Conservation (phyloP, 2,888 invertebrate genomes). For the Drosophila fulvimacula region DNA sequence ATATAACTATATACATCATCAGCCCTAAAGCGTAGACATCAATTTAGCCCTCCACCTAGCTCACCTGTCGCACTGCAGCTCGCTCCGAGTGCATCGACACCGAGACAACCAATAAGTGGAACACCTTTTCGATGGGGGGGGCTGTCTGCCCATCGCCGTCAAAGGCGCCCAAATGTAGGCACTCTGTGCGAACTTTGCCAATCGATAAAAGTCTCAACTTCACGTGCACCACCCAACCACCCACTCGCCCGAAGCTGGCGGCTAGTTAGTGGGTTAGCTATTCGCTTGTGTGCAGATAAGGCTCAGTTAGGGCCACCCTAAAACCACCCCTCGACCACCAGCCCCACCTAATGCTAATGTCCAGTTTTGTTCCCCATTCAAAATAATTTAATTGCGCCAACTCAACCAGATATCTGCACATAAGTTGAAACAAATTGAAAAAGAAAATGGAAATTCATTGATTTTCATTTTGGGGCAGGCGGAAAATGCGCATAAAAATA, state of each 20-base stretch:
- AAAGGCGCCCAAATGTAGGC: conserved; percentile 41
- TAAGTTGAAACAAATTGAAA: neutral
- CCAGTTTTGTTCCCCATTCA: conserved; percentile 19
- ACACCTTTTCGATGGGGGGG: conserved; percentile 25
- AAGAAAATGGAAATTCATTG: conserved; percentile 47
- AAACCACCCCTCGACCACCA: neutral
- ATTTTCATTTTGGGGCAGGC: conserved; percentile 27
- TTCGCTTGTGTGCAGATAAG: conserved; percentile 6
- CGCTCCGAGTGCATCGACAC: conserved; percentile 52
- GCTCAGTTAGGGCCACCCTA: conserved; percentile 1
- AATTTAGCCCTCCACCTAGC: neutral
- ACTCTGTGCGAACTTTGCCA: conserved; percentile 54
- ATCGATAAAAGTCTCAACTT: conserved; percentile 70
- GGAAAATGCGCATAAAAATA: neutral
- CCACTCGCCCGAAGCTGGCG: conserved; percentile 7
- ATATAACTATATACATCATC: neutral
- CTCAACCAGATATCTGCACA: conserved; percentile 27
- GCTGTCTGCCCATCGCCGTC: conserved; percentile 4
- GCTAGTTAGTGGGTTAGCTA: conserved; percentile 14
- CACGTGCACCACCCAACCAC: conserved; percentile 39
- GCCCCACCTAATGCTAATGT: conserved; percentile 33
- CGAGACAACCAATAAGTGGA: conserved; percentile 23
- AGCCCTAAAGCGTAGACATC: too few species aligned
- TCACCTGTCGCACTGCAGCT: neutral
- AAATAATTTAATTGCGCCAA: conserved; percentile 57